Conservation (phyloP, 1,140 invertebrate genomes). For the Dendrolimus punctatus region DNA sequence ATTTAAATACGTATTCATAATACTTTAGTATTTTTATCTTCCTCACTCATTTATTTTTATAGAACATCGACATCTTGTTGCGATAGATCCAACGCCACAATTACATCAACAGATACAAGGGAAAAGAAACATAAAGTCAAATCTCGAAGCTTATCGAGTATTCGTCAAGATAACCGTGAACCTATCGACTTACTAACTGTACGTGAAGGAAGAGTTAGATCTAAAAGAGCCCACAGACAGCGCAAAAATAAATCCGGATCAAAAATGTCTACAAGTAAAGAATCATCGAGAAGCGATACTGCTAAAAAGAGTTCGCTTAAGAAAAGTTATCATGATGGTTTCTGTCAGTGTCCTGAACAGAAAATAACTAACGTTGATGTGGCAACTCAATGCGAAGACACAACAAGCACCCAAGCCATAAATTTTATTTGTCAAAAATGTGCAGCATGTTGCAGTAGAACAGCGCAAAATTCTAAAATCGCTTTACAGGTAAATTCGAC, state of each 20-base stretch:
- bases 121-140: conserved; percentile 8
- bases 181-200: conserved; percentile 1
- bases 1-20: too few species aligned
- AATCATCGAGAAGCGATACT: too few species aligned
- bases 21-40: too few species aligned
- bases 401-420: too few species aligned
- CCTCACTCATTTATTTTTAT: neutral
- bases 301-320: too few species aligned
- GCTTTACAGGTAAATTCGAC: too few species aligned
- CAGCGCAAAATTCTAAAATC: too few species aligned
- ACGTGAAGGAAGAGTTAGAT: neutral
- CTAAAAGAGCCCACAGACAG: neutral
- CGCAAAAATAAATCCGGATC: too few species aligned
- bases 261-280: too few species aligned
- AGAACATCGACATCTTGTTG: conserved; percentile 6
- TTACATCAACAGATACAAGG: conserved; percentile 10
- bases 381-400: conserved; percentile 4
- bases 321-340: neutral
- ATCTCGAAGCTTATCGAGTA: conserved; percentile 7
- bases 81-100: conserved; percentile 11
- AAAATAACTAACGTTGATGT: neutral
- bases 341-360: conserved; percentile 11
- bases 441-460: too few species aligned
- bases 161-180: conserved; percentile 6
- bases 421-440: too few species aligned